phyloP scores from a whole-genome alignment of 2,797 vertebrate species.

The Geotrypetes seraphini region DNA sequence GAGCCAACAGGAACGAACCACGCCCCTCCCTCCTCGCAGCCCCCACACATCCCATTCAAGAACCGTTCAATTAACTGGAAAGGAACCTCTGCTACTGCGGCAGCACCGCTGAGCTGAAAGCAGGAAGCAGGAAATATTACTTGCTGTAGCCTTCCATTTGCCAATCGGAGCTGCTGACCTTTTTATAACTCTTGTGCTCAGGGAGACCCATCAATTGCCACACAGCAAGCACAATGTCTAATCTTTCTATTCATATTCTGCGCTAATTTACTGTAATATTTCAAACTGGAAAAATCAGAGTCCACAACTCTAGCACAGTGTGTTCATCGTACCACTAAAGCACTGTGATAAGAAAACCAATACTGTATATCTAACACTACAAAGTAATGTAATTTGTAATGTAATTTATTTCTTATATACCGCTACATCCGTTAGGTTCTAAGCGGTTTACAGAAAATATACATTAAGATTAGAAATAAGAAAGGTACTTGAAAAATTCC shows the following conservation, averaged over 20 bases:
- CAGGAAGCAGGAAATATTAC: constrained; percentile 21
- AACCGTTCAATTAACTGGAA: constrained; percentile 26
- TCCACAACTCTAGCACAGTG: too few relatives aligned
- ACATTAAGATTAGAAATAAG: too few relatives aligned
- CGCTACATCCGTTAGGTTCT: too few relatives aligned
- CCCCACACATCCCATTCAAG: constrained; percentile 40
- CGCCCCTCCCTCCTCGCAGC: constrained; percentile 38
- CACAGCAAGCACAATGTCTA: constrained; percentile 29
- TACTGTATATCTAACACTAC: not conserved
- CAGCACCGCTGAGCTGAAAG: constrained; percentile 14
- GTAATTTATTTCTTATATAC: too few relatives aligned
- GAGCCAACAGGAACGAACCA: constrained; percentile 43
- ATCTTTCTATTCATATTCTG: constrained; percentile 12
- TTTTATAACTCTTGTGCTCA: constrained; percentile 23
- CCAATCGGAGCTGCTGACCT: constrained; percentile 34
- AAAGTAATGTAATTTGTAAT: not conserved
- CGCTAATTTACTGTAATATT: constrained; percentile 6
- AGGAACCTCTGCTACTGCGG: constrained; percentile 28
- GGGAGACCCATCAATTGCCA: constrained; percentile 40
- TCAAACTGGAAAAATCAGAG: constrained; percentile 1
- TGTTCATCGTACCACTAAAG: too few relatives aligned
- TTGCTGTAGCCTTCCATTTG: constrained; percentile 25
- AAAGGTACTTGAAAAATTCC: too few relatives aligned
- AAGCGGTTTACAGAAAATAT: too few relatives aligned
- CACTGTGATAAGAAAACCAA: too few relatives aligned